Percentiles rank a stretch among this genome's conserved stretches.
Evolutionary conservation across 2,888 invertebrate genomes (phyloP).

Genomic region (Glaucopsyche alexis): DNA sequence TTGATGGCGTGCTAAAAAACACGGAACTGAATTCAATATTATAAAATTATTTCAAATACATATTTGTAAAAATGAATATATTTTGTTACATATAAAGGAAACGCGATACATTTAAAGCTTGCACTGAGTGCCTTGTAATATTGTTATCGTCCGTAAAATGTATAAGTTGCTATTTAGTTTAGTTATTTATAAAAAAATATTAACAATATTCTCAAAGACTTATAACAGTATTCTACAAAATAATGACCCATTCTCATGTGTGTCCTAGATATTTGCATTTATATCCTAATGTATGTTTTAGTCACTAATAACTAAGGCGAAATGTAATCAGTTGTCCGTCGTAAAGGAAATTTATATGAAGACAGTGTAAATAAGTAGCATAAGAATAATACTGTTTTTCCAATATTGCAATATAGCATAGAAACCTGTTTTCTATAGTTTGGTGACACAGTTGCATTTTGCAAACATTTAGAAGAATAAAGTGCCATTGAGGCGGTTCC

Average conservation of each 20-base stretch:
- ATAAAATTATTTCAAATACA: background rate
- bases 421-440: constrained; percentile 30
- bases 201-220: constrained; percentile 48
- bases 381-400: constrained; percentile 33
- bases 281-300: constrained; percentile 41
- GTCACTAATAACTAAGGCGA: constrained; percentile 33
- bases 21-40: background rate
- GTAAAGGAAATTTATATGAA: constrained; percentile 42
- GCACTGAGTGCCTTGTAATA: constrained; percentile 16
- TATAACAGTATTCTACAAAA: constrained; percentile 54
- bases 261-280: constrained; percentile 55
- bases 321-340: constrained; percentile 42
- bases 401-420: constrained; percentile 34
- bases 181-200: constrained; percentile 42
- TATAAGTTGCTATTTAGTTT: constrained; percentile 48
- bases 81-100: background rate
- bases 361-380: constrained; percentile 40
- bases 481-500: constrained; percentile 70
- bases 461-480: constrained; percentile 37
- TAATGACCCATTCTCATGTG: constrained; percentile 42
- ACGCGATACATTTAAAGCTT: background rate
- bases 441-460: constrained; percentile 34
- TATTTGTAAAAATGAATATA: background rate
- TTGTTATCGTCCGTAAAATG: constrained; percentile 35
- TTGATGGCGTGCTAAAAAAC: background rate